Evolutionary conservation across 2,113 vertebrate genomes (phyloP).

Genomic region (Pampusana beccarii): DNA sequence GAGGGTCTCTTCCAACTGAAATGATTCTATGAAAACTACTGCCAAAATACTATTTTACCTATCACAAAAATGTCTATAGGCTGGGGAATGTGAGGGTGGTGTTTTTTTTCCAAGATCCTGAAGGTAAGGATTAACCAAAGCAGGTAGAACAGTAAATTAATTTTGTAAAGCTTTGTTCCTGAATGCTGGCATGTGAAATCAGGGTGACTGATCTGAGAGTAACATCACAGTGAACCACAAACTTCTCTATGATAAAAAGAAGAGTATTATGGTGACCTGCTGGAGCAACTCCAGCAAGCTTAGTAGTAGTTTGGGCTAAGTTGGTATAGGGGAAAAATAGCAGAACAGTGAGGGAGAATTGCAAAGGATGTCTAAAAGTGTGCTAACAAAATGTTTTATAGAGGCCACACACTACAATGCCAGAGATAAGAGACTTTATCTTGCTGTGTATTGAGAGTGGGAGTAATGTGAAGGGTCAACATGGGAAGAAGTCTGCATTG

Average conservation of each 20-base stretch:
- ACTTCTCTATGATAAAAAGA: neutral
- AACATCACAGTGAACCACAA: neutral
- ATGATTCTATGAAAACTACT: neutral
- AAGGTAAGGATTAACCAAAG: neutral
- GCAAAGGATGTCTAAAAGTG: neutral
- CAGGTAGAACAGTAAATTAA: neutral
- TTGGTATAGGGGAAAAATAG: neutral
- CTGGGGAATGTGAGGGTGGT: neutral
- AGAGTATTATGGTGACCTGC: neutral
- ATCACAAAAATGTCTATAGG: neutral
- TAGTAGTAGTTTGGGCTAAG: neutral
- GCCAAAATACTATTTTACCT: neutral
- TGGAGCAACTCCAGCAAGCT: neutral
- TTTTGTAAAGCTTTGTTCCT: conserved; percentile 6
- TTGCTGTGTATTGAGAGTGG: neutral
- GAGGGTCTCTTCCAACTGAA: too few relatives aligned
- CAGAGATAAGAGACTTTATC: neutral
- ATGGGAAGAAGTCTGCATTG: neutral
- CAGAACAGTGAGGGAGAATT: neutral
- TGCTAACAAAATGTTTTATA: neutral
- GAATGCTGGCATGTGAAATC: neutral
- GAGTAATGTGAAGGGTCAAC: neutral
- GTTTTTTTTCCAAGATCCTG: neutral
- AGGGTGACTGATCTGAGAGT: neutral
- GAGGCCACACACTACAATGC: neutral